Evolutionary conservation across 2,888 invertebrate species (phyloP), one percentile per base, ranked within the genome.

Genomic region (Noctua comes): DNA sequence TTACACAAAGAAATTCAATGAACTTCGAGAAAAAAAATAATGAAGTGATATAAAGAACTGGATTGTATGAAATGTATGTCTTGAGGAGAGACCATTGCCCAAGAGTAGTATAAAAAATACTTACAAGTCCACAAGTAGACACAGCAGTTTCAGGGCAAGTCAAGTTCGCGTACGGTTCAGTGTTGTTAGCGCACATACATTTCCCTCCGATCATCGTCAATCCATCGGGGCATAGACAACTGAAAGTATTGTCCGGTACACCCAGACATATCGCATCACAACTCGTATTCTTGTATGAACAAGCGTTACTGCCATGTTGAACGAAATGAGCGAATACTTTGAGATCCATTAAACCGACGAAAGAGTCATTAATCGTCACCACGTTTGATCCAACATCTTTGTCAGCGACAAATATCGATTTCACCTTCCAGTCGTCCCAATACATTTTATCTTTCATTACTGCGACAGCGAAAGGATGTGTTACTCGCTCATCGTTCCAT

Each of bases 351-450:
- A 98, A 93, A 3, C 98, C 98, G 0, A 97, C 95, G 73, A 98
- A 95, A 36, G 98, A 97, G 75, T 97, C 96, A 81, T 97, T 97
- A 1, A 98, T 97, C 0, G 97, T 97, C 21, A 96, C 94, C 24
- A 98, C 96, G 48, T 97, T 97, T 4, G 97, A 95, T 0, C 98
- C 98, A 70, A 97, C 97, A 91, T 98, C 98, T 92, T 99, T 99
- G 89, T 98, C 98, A 0, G 98, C 98, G 10, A 98, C 97, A 91
- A 98, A 98, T 76, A 99, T 98, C 46, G 98, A 97, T 79, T 98
- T 98, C 71, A 97, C 97, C 88, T 98, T 98, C 98, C 98, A 99
- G 92, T 99, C 99, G 90, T 99, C 98, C 99, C 99, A 99, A 91
- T 98, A 99, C 97, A 99, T 97, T 88, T 97, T 97, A 90, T 98